Evolutionary conservation across 1,140 invertebrate genomes (phyloP).

Genomic region (Wasmannia auropunctata): DNA sequence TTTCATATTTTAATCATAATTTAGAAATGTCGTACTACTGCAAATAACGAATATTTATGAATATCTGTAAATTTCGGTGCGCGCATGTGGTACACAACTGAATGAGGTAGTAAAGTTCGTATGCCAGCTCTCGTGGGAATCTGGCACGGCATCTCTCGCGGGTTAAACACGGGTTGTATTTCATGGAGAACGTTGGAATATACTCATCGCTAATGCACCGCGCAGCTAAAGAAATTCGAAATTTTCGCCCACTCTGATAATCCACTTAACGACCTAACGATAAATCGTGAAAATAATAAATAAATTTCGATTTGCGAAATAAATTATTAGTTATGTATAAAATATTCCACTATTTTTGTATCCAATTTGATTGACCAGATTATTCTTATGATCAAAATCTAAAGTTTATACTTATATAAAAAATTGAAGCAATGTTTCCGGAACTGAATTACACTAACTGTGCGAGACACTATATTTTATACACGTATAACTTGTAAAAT

Average conservation of each 20-base stretch:
- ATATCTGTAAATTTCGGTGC: constrained; percentile 45
- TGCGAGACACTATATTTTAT: no score
- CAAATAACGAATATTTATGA: constrained; percentile 56
- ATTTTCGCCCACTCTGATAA: not conserved
- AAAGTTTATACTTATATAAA: not conserved
- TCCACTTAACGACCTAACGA: not conserved
- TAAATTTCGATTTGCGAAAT: not conserved
- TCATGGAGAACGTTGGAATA: constrained; percentile 40
- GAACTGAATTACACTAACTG: no score
- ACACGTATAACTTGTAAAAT: not conserved
- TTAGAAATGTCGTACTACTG: not conserved
- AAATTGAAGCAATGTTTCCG: not conserved
- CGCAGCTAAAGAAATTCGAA: constrained; percentile 31
- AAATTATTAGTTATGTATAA: not conserved
- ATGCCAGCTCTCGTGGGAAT: constrained; percentile 54
- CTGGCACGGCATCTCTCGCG: constrained; percentile 13
- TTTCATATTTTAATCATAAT: constrained; percentile 16
- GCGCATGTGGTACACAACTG: constrained; percentile 26
- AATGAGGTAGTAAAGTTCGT: constrained; percentile 47
- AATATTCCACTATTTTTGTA: not conserved
- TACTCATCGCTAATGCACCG: constrained; percentile 31
- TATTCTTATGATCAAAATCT: not conserved
- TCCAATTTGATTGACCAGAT: not conserved
- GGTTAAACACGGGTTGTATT: constrained; percentile 47
- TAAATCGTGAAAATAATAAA: not conserved